A percentile compares a stretch with the other conserved stretches of the same genome.
phyloP scores from a whole-genome alignment of 2,797 vertebrate genomes.

The Danio kyathit region DNA sequence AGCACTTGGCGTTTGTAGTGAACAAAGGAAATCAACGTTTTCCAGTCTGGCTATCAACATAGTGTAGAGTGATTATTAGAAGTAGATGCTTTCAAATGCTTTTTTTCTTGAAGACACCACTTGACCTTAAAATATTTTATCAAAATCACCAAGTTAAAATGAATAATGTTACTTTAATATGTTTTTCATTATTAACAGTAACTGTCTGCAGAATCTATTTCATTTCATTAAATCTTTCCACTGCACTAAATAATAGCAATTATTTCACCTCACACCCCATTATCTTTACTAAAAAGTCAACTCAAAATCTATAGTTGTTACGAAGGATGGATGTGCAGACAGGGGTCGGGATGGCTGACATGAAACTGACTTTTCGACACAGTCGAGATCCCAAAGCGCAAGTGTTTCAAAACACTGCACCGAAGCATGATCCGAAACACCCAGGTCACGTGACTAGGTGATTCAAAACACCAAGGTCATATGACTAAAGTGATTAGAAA shows the following conservation, averaged over 20 bases:
- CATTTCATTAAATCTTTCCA: background rate
- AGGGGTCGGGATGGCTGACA: too few species aligned
- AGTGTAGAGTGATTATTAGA: slow-evolving; percentile 19
- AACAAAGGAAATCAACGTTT: slow-evolving; percentile 38
- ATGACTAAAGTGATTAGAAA: too few species aligned
- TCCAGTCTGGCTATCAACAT: slow-evolving; percentile 40
- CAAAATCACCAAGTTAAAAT: slow-evolving; percentile 6
- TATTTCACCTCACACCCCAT: background rate
- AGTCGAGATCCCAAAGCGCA: too few species aligned
- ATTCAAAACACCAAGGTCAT: too few species aligned
- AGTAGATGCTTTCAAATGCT: slow-evolving; percentile 20
- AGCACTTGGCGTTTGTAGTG: slow-evolving; percentile 44
- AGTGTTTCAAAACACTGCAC: too few species aligned
- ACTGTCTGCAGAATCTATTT: background rate
- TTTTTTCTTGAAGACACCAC: background rate
- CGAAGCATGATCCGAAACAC: too few species aligned
- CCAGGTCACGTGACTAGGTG: too few species aligned
- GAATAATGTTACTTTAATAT: background rate
- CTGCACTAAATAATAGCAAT: background rate
- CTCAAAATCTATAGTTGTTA: background rate
- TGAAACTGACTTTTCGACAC: too few species aligned
- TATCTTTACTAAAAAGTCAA: background rate
- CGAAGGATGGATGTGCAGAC: too few species aligned
- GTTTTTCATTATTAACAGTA: background rate
- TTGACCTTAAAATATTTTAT: background rate